A percentile compares a stretch with the other conserved stretches of the same genome.
These are phyloP conservation scores for Nyleta sp. DNA, from an alignment of 2,888 invertebrate genomes.

Conservation along the genomic window DNA sequence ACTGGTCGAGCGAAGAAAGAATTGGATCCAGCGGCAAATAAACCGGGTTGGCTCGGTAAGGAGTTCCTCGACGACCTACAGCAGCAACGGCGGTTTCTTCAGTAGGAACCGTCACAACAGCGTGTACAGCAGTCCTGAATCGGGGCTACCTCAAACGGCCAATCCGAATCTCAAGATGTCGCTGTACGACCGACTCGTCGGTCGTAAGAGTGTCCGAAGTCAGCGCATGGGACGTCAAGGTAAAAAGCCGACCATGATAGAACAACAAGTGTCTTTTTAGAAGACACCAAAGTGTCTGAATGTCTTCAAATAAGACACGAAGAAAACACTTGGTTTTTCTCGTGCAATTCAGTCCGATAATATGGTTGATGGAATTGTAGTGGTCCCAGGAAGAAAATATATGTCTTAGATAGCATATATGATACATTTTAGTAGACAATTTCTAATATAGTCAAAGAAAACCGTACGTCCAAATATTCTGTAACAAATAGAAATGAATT, in stretches of 20 bases:
- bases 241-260: slow-evolving; percentile 75
- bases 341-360: too few species aligned
- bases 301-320: too few species aligned
- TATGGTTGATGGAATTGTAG: too few species aligned
- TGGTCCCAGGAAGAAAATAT: too few species aligned
- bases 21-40: slow-evolving; percentile 94
- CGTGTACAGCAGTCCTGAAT: slow-evolving; percentile 85
- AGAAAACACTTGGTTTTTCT: too few species aligned
- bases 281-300: too few species aligned
- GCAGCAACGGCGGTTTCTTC: slow-evolving; percentile 89
- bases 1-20: slow-evolving; percentile 92
- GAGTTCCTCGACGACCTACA: slow-evolving; percentile 93
- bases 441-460: too few species aligned
- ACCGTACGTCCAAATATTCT: too few species aligned
- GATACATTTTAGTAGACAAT: too few species aligned
- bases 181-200: slow-evolving; percentile 92
- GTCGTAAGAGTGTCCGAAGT: slow-evolving; percentile 90
- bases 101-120: slow-evolving; percentile 91
- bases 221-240: slow-evolving; percentile 88
- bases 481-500: too few species aligned
- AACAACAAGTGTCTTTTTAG: too few species aligned
- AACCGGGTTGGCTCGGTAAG: slow-evolving; percentile 92
- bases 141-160: slow-evolving; percentile 78
- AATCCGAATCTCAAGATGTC: slow-evolving; percentile 87
- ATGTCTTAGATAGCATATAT: too few species aligned